phyloP scores from a whole-genome alignment of 2,113 vertebrate species.

The Periophthalmus modestus region DNA sequence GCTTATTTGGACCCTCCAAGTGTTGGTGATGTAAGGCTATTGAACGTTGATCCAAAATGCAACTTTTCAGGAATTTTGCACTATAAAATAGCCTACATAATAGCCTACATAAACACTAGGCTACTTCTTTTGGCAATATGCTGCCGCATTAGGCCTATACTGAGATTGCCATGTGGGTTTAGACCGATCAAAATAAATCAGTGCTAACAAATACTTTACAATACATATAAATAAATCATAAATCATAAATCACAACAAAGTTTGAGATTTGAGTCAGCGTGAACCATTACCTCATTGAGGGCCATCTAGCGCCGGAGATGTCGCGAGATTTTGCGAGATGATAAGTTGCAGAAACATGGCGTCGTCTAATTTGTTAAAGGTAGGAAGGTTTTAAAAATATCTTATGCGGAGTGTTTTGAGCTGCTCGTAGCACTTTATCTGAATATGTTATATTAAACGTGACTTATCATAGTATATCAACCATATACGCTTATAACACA shows the following conservation, averaged over 20 bases:
- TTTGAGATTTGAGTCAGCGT: neutral
- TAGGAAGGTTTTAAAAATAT: constrained; percentile 75
- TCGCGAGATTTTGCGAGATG: constrained; percentile 80
- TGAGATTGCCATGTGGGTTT: too few species aligned
- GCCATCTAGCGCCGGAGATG: constrained; percentile 18
- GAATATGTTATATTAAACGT: neutral
- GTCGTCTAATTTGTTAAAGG: constrained; percentile 97
- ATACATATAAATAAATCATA: neutral
- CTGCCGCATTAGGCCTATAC: too few species aligned
- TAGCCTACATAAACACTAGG: too few species aligned
- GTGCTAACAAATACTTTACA: neutral
- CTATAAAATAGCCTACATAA: too few species aligned
- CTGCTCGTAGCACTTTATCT: neutral
- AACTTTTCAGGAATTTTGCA: too few species aligned
- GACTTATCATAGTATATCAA: neutral
- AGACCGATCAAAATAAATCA: neutral
- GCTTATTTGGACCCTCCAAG: too few species aligned
- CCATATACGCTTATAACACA: neutral
- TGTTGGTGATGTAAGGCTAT: too few species aligned
- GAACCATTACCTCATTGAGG: constrained; percentile 34
- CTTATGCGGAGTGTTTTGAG: neutral
- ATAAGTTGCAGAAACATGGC: constrained; percentile 92
- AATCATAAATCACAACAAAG: neutral
- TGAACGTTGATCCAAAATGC: too few species aligned
- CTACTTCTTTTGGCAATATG: too few species aligned